Base-by-base conservation (phyloP, 2,888 invertebrate genomes). In the Maniola hyperantus region DNA sequence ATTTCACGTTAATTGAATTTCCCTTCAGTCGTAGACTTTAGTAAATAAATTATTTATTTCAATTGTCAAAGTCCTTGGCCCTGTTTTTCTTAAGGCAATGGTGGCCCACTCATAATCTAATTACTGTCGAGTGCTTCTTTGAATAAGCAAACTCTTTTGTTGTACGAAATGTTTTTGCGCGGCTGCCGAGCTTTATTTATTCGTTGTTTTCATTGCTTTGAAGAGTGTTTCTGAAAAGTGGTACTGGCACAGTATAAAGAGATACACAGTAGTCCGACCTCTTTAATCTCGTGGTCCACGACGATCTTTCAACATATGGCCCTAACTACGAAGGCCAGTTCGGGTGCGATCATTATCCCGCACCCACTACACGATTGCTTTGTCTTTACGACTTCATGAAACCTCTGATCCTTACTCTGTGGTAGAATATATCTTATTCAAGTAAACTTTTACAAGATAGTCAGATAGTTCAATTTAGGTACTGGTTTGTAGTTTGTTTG, bases 121-220 rank as follows among this genome's bases (percentile, higher is more conserved):
- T 87, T 83, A 85, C 76, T 44, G 72, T 75, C 75, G 79, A 86
- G 84, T 85, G 86, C 82, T 85, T 80, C 80, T 79, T 78, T 80
- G 81, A 82, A 83, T 83, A 83, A 83, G 84, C 82, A 84, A 83
- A 81, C 76, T 80, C 79, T 79, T 81, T 83, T 84, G 81, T 86
- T 80, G 79, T 76, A 74, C 74, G 70, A 79, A 83, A 81, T 80
- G 76, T 78, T 72, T 76, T 79, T 59, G 66, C 54, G 73, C 73
- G 71, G 73, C 36, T 74, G 73, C 71, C 64, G 69, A 76, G 79
- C 79, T 79, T 80, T 77, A 76, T 50, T 64, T 57, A 64, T 39
- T 57, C 39, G 34, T 18, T 54, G 54, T 36, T 64, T 55, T 57
- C 34, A 20, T 6, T 51, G 39, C 48, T 39, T 39, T 50, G 39